phyloP scores from a whole-genome alignment of 23 tunicate species.

The Trididemnum miniatum region DNA sequence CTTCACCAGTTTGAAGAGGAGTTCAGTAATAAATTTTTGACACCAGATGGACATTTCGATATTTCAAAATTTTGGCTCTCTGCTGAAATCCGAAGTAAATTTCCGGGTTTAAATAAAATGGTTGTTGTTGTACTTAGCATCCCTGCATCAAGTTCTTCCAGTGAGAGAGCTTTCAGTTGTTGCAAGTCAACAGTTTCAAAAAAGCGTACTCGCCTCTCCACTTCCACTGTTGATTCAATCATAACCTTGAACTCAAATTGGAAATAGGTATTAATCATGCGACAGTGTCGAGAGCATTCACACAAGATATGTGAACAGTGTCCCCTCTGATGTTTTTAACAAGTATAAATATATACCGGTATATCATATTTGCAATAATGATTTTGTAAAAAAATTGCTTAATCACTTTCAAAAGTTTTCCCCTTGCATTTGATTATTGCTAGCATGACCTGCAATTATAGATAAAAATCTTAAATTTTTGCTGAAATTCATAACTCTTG shows the following conservation, averaged over 20 bases:
- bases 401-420: too few species aligned
- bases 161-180: not conserved
- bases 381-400: too few species aligned
- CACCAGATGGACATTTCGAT: not conserved
- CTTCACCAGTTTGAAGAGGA: not conserved
- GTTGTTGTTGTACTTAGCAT: not conserved
- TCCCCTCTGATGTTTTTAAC: too few species aligned
- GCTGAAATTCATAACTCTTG: too few species aligned
- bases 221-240: not conserved
- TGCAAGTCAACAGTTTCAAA: not conserved
- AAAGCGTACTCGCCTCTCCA: not conserved
- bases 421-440: too few species aligned
- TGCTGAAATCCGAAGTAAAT: not conserved
- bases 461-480: too few species aligned
- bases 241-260: not conserved
- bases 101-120: not conserved
- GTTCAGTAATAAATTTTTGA: not conserved
- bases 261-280: too few species aligned
- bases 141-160: not conserved
- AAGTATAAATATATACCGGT: too few species aligned
- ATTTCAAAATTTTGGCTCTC: not conserved
- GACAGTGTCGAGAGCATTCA: too few species aligned
- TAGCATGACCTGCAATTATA: too few species aligned
- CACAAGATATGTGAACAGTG: too few species aligned
- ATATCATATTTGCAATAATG: too few species aligned